Evolutionary conservation across 2,113 vertebrate genomes (phyloP).

Genomic region (Dipodomys spectabilis): DNA sequence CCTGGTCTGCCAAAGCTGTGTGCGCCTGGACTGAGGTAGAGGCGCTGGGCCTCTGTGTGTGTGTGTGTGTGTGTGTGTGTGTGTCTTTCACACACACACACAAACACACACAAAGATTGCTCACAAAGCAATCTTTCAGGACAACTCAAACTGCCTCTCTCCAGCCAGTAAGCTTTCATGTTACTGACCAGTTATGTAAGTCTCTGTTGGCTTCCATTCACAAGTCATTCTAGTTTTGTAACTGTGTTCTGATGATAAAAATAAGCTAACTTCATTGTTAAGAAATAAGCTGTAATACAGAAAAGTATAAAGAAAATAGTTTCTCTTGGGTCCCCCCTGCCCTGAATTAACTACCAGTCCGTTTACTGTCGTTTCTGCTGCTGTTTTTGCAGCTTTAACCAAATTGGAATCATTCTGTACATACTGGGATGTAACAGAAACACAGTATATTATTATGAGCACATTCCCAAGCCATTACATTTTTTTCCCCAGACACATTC

Average conservation of each 20-base stretch:
- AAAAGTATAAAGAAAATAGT: neutral
- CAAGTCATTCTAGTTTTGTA: constrained; percentile 9
- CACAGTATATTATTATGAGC: constrained; percentile 1
- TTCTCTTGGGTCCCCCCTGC: neutral
- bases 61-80: too few relatives aligned
- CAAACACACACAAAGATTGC: accelerated
- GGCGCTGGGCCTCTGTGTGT: neutral
- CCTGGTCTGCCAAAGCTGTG: neutral
- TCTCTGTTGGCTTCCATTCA: neutral
- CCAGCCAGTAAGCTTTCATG: neutral
- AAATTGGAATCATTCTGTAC: neutral
- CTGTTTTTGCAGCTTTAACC: neutral
- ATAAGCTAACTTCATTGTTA: neutral
- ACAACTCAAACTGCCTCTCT: neutral
- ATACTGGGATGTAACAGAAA: neutral
- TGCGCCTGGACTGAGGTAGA: neutral
- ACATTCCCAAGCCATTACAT: neutral
- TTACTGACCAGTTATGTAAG: neutral
- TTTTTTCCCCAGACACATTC: constrained; percentile 17
- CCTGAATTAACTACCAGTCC: neutral
- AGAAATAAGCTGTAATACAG: neutral
- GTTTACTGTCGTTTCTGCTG: neutral
- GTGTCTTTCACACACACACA: neutral
- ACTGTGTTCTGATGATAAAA: constrained; percentile 33
- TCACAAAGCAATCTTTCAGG: constrained; percentile 5